These are phyloP conservation scores for Hylyphantes graminicola DNA, from an alignment of 1,140 invertebrate genomes.

Conservation along the genomic window DNA sequence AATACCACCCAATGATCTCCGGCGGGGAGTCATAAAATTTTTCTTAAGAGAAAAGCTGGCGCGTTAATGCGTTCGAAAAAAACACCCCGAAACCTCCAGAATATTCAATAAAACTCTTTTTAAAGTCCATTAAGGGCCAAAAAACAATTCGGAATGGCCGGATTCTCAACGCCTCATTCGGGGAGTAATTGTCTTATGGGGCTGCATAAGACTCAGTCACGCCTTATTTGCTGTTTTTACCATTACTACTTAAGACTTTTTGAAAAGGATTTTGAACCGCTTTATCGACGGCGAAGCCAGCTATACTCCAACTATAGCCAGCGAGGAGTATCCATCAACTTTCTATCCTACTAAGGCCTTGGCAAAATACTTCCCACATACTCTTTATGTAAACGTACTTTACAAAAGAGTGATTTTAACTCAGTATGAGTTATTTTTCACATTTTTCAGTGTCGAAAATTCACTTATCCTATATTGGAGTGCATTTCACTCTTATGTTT, in stretches of 20 bases:
- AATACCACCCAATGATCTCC: slow-evolving; percentile 8
- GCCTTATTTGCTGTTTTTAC: slow-evolving; percentile 23
- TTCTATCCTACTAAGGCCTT: too few relatives aligned
- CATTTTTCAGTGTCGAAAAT: too few relatives aligned
- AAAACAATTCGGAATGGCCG: not conserved
- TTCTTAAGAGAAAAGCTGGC: slow-evolving; percentile 9
- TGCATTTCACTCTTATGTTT: too few relatives aligned
- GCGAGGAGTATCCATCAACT: too few relatives aligned
- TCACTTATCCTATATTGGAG: too few relatives aligned
- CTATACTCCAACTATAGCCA: too few relatives aligned
- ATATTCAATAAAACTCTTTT: slow-evolving; percentile 30
- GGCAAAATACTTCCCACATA: too few relatives aligned
- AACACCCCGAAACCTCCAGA: not conserved
- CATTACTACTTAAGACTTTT: not conserved
- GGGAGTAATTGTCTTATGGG: not conserved
- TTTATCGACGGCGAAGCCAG: too few relatives aligned
- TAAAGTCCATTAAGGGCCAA: not conserved
- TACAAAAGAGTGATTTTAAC: too few relatives aligned
- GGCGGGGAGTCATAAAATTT: not conserved
- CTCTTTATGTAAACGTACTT: too few relatives aligned
- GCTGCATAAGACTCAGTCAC: not conserved
- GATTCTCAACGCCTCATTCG: not conserved
- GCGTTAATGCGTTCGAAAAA: not conserved
- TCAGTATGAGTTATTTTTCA: too few relatives aligned
- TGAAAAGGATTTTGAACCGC: too few relatives aligned